These are phyloP conservation scores for Platichthys flesus DNA, from an alignment of 2,113 vertebrate species.

Conservation along the genomic window DNA sequence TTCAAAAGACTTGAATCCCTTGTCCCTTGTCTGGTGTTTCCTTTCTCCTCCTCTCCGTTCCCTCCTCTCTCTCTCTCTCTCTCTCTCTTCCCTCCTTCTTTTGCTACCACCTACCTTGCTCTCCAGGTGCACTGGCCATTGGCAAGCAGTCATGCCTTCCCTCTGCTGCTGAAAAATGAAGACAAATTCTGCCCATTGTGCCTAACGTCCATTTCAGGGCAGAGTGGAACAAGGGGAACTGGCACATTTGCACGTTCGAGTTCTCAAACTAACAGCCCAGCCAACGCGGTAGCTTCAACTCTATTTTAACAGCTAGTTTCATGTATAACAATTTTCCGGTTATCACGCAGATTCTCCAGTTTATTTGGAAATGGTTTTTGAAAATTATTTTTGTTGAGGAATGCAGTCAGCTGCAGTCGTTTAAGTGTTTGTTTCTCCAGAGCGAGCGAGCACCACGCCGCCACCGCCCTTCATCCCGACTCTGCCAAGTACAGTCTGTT, in stretches of 20 bases:
- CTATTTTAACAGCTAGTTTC: constrained; percentile 13
- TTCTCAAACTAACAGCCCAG: constrained; percentile 13
- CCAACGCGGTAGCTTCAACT: constrained; percentile 8
- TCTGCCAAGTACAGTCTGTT: constrained; percentile 77
- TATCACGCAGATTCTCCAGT: constrained; percentile 18
- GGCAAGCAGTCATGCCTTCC: constrained; percentile 44
- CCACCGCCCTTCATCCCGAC: constrained; percentile 67
- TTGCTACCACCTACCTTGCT: constrained; percentile 25
- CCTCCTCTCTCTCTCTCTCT: background rate
- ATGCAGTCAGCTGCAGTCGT: constrained; percentile 71
- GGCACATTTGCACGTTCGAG: constrained; percentile 12
- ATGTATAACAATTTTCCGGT: constrained; percentile 21
- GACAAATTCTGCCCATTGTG: constrained; percentile 60
- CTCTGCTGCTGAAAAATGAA: constrained; percentile 48
- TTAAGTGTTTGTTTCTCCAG: constrained; percentile 72
- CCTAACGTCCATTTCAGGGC: constrained; percentile 44
- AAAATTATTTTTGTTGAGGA: constrained; percentile 51
- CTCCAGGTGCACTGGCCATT: constrained; percentile 30
- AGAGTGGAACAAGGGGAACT: constrained; percentile 10
- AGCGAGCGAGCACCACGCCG: constrained; percentile 56
- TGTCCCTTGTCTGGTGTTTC: constrained; percentile 1
- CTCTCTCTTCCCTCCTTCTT: background rate
- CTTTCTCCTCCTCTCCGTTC: background rate
- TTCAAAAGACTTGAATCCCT: background rate
- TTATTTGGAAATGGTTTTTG: constrained; percentile 31